Conservation (phyloP, 2,113 vertebrate genomes). For the Hepsetus odoe region DNA sequence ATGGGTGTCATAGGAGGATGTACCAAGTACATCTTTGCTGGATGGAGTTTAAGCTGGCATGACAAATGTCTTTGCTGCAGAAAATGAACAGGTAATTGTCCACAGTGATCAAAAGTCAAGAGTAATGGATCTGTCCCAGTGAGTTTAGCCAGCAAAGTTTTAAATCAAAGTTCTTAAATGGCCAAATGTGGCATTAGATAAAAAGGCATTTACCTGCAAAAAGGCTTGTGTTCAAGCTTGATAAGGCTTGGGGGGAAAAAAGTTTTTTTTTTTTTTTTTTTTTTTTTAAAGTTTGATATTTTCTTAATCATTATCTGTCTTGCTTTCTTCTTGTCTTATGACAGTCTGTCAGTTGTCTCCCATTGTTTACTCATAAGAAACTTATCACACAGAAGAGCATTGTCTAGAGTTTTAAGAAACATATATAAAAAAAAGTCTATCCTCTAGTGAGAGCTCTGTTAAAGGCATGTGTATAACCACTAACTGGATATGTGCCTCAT, state of each 20-base stretch:
- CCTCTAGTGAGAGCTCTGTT: background rate
- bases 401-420: background rate
- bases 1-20: conserved; percentile 34
- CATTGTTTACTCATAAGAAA: background rate
- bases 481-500: background rate
- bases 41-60: conserved; percentile 6
- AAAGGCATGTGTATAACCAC: background rate
- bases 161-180: conserved; percentile 16
- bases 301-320: background rate
- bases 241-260: too few species aligned
- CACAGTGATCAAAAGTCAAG: background rate
- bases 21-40: conserved; percentile 31
- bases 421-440: background rate
- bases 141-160: background rate
- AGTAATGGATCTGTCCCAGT: background rate
- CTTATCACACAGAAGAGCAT: background rate
- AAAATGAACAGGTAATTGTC: background rate
- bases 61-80: background rate
- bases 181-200: background rate
- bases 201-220: background rate
- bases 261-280: too few species aligned
- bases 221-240: too few species aligned
- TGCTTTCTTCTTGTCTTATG: background rate
- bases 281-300: background rate
- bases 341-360: background rate